A percentile compares a stretch with the other conserved stretches of the same genome.
These are phyloP conservation scores for Ectemnius cavifrons DNA, from an alignment of 2,888 invertebrate species.

Conservation along the genomic window DNA sequence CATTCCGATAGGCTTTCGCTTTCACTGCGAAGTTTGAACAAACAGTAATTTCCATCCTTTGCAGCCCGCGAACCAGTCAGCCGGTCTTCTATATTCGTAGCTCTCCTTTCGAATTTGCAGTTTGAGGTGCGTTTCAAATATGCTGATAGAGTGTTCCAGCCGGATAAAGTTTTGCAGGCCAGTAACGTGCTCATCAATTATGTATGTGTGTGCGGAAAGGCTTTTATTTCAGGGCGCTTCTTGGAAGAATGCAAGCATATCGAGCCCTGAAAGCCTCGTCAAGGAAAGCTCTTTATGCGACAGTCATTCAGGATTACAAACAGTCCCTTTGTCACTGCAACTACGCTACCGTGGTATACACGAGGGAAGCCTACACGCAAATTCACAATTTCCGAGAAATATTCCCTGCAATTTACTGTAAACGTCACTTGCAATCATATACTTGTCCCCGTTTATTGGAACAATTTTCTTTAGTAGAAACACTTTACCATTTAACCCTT, in stretches of 20 bases:
- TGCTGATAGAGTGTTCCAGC: neutral
- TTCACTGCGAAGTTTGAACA: neutral
- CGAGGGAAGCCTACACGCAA: too few species aligned
- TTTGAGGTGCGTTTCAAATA: neutral
- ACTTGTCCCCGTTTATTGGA: too few species aligned
- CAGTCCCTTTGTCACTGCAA: too few species aligned
- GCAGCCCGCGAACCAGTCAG: neutral
- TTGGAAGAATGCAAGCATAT: neutral
- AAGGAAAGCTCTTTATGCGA: neutral
- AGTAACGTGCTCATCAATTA: constrained; percentile 1
- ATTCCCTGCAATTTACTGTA: too few species aligned
- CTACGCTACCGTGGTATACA: too few species aligned
- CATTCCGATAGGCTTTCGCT: neutral
- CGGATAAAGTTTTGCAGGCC: constrained; percentile 1
- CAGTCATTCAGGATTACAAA: too few species aligned
- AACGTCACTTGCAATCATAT: too few species aligned
- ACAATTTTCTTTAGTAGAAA: too few species aligned
- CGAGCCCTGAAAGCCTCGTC: neutral
- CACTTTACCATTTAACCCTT: too few species aligned
- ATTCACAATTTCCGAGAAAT: too few species aligned
- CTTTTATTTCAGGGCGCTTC: neutral
- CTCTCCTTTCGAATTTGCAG: neutral
- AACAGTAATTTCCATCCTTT: neutral
- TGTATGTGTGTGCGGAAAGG: neutral
- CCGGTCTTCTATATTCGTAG: neutral